phyloP scores from a whole-genome alignment of 2,888 invertebrate genomes.

The Colletes collaris region DNA sequence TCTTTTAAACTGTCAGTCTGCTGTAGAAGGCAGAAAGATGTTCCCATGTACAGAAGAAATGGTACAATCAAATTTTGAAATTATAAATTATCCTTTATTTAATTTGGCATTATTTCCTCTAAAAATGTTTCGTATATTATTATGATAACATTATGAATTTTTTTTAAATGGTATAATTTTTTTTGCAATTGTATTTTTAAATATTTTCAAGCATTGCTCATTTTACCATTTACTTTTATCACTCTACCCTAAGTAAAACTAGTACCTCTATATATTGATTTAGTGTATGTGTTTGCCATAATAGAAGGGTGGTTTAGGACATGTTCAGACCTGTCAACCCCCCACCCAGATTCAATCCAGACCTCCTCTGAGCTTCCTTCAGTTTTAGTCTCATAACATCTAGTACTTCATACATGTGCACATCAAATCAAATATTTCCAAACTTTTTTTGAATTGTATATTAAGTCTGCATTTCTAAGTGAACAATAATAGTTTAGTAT shows the following conservation, averaged over 20 bases:
- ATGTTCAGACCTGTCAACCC: constrained; percentile 77
- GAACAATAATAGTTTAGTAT: not conserved
- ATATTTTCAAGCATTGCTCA: no score
- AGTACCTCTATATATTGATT: not conserved
- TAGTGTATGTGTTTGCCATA: not conserved
- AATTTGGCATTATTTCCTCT: no score
- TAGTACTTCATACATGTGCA: constrained; percentile 1
- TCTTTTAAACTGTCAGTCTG: constrained; percentile 88
- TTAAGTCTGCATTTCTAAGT: no score
- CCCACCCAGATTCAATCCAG: constrained; percentile 46
- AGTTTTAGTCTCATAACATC: constrained; percentile 16
- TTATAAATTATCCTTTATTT: no score
- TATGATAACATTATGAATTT: no score
- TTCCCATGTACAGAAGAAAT: constrained; percentile 86
- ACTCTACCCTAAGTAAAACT: no score
- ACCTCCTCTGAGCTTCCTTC: constrained; percentile 62
- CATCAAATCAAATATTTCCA: not conserved
- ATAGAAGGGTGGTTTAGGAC: constrained; percentile 63
- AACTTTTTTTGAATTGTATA: not conserved
- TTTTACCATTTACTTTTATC: no score
- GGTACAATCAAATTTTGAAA: constrained; percentile 78
- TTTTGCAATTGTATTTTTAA: no score
- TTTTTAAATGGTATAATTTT: no score
- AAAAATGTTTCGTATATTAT: no score
- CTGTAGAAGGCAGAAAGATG: constrained; percentile 85